Evolutionary conservation across 2,888 invertebrate species (phyloP), one percentile per base, ranked within the genome.

Genomic region (Mythimna lalbum): DNA sequence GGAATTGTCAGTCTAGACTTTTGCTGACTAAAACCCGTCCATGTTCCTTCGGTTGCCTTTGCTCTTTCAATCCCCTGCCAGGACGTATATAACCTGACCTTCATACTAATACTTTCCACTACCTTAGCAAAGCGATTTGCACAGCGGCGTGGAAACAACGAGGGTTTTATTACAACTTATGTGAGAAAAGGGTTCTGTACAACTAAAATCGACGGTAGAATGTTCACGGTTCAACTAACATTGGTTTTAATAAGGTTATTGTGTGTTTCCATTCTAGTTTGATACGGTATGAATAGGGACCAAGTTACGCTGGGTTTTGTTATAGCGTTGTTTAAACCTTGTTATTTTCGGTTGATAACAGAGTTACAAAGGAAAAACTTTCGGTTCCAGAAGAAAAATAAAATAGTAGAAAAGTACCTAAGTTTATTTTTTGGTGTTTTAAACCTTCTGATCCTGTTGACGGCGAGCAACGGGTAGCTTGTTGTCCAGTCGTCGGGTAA

Each of bases 131-230:
- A 56, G 61, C 73, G 78, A 68, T 73, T 68, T 73, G 78, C 60
- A 33, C 62, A 73, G 39, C 61, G 21, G 23, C 7, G 66, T 47
- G 67, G 67, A 67, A 75, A 76, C 67, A 63, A 80, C 49, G 67
- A 68, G 67, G 76, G 76, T 76, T 72, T 83, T 78, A 78, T 75
- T 71, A 65, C 67, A 4, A 31, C 17, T 21, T 59, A 59, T 59
- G 55, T 27, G 36, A 21, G 31, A 56, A 55, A 67, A 71, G 61
- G 68, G 73, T 61, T 66, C 57, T 47, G 31, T 61, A 73, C 50
- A 59, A 9, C 50, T 9, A 23, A 50, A 63, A 63, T 55, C 55
- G 12, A 59, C 52, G 17, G 21, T 52, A 57, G 62, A 68, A 72
- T 68, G 33, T 57, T 50, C 56, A 66, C 23, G 52, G 65, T 1